Evolutionary conservation across 2,888 invertebrate species (phyloP).

Genomic region (Nomada ferruginata): DNA sequence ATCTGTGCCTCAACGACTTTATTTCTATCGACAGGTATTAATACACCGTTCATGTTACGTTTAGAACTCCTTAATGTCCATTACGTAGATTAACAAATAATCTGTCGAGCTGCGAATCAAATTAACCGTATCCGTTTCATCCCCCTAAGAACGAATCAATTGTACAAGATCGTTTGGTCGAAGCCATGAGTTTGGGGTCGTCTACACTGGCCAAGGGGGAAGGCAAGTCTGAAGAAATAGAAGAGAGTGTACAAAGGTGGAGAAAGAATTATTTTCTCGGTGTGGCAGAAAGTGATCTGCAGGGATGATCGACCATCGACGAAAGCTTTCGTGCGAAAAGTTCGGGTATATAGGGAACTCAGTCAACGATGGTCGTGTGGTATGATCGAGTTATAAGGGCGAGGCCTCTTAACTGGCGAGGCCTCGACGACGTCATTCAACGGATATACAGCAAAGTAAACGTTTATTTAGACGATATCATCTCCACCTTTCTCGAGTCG

Average conservation of each 20-base stretch:
- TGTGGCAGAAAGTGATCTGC: conserved; percentile 32
- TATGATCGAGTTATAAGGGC: conserved; percentile 66
- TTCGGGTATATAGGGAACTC: conserved; percentile 30
- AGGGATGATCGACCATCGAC: conserved; percentile 35
- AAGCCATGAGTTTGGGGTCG: background rate
- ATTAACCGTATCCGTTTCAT: background rate
- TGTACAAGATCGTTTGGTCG: conserved; percentile 4
- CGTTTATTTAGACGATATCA: conserved; percentile 81
- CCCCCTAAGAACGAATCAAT: conserved; percentile 15
- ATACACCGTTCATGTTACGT: too few species aligned
- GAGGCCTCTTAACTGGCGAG: conserved; percentile 63
- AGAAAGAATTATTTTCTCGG: conserved; percentile 34
- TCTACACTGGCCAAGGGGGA: background rate
- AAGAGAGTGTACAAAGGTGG: background rate
- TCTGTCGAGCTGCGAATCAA: background rate
- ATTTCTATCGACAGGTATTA: too few species aligned
- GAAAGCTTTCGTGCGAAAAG: conserved; percentile 33
- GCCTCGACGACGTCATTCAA: conserved; percentile 59
- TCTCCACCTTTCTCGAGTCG: conserved; percentile 70
- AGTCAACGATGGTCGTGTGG: conserved; percentile 45
- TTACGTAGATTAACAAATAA: background rate
- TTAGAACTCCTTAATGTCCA: background rate
- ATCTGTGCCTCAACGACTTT: background rate
- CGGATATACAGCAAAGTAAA: conserved; percentile 74
- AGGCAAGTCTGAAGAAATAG: conserved; percentile 4